Conservation (phyloP, 2,113 vertebrate genomes). For the Phylloscopus trochiloides region DNA sequence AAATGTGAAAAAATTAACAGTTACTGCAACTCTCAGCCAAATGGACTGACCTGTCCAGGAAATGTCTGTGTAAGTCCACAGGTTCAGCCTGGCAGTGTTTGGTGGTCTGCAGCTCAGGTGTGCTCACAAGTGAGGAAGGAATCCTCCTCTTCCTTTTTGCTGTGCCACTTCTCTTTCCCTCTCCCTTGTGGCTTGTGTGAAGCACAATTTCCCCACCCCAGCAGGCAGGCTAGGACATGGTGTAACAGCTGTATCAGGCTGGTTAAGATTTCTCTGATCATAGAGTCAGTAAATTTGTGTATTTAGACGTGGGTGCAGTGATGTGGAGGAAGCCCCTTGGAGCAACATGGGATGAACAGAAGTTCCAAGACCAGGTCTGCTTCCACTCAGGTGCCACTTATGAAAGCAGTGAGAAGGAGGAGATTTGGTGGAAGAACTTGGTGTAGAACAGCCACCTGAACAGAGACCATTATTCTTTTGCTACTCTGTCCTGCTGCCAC, state of each 20-base stretch:
- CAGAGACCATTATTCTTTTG: background rate
- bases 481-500: background rate
- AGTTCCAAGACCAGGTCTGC: background rate
- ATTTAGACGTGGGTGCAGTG: background rate
- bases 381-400: background rate
- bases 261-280: background rate
- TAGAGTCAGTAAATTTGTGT: background rate
- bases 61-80: background rate
- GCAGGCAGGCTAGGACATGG: rapidly evolving
- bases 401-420: background rate
- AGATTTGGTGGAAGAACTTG: background rate
- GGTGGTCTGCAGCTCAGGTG: background rate
- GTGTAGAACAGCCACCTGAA: background rate
- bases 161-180: background rate
- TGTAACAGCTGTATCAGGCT: background rate
- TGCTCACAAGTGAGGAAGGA: background rate
- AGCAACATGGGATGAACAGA: background rate
- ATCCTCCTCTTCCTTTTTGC: background rate
- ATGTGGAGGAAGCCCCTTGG: background rate
- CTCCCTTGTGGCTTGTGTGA: background rate
- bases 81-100: background rate
- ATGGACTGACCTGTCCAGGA: background rate
- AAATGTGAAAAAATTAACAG: background rate
- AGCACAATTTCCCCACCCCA: background rate
- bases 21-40: background rate